Base-by-base conservation (phyloP, 2,888 invertebrate genomes). In the Trachelus troglodyta region DNA sequence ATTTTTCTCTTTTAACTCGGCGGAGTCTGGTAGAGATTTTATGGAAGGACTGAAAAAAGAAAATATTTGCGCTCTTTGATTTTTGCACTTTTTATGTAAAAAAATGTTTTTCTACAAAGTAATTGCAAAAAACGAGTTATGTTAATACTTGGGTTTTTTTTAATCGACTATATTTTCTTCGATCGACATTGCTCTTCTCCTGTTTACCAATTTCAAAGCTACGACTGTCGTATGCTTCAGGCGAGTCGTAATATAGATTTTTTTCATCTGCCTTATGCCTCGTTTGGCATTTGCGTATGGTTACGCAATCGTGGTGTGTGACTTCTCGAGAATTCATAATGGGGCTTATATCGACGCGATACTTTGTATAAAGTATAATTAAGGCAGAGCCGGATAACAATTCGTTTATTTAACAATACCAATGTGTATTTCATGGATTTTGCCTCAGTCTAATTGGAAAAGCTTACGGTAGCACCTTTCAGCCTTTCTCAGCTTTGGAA, bases 371-470 rank as follows among this genome's bases (percentile, higher is more conserved):
- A 56, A 56, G 4, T 15, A 23, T 23, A 56, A 23, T 23, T 23
- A 56, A 23, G 56, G 9, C 9, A 56, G 56, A 56, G 23, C 2
- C 56, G 6, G 2, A 23, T 23, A 3, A 6, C 15, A 23, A 9
- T 23, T 56, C 23, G 23, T 56, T 23, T 56, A 56, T 56, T 37
- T 56, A 23, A 56, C 9, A 3, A 23, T 56, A 2, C 56, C 9
- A 9, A 23, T 23, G 23, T 6, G 40, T 75, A 71, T 75, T 37
- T 31, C 37, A 76, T 77, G 74, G 74, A 76, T 73, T 75, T 80
- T 74, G 73, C 3, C 12, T 74, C 56, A 80, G 75, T 69, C 77
- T 71, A 75, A 79, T 77, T 73, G 73, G 23, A 80, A 75, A 80
- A 31, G 71, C 73, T 34, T n/a, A 23, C 34, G 11, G 11, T 33